Evolutionary conservation across 2,888 invertebrate species (phyloP).

Genomic region (Dryadula phaetusa): DNA sequence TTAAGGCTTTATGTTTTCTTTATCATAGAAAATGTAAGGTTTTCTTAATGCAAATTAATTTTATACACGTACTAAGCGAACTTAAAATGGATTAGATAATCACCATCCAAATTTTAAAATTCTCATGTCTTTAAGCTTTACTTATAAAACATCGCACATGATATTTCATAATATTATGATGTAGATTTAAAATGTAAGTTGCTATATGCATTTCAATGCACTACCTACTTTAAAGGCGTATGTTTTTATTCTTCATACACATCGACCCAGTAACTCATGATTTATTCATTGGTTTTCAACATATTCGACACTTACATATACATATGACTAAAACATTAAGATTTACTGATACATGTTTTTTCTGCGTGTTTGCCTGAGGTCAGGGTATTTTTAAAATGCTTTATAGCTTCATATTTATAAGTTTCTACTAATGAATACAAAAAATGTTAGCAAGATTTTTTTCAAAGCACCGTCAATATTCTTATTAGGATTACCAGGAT

Average conservation of each 20-base stretch:
- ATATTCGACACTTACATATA: not conserved
- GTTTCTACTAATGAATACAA: too few relatives aligned
- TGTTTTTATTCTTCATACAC: not conserved
- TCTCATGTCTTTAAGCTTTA: not conserved
- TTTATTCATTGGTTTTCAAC: slow-evolving; percentile 16
- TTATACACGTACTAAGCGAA: not conserved
- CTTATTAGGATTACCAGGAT: too few relatives aligned
- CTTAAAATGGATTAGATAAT: not conserved
- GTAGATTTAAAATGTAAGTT: not conserved
- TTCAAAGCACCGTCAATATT: too few relatives aligned
- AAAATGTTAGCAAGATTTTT: too few relatives aligned
- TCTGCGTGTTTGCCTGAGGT: not conserved
- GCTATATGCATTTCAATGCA: not conserved
- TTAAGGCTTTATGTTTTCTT: too few relatives aligned
- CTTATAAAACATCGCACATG: not conserved
- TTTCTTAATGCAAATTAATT: too few relatives aligned
- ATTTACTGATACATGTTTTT: too few relatives aligned
- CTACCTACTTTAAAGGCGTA: not conserved
- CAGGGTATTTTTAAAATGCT: not conserved
- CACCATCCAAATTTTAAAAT: not conserved
- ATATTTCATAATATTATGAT: not conserved
- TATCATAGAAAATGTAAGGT: too few relatives aligned
- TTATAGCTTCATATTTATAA: too few relatives aligned
- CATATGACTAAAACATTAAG: slow-evolving; percentile 8
- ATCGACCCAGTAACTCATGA: not conserved